Conservation (phyloP, 2,888 invertebrate species). For the Dasypolia templi region DNA sequence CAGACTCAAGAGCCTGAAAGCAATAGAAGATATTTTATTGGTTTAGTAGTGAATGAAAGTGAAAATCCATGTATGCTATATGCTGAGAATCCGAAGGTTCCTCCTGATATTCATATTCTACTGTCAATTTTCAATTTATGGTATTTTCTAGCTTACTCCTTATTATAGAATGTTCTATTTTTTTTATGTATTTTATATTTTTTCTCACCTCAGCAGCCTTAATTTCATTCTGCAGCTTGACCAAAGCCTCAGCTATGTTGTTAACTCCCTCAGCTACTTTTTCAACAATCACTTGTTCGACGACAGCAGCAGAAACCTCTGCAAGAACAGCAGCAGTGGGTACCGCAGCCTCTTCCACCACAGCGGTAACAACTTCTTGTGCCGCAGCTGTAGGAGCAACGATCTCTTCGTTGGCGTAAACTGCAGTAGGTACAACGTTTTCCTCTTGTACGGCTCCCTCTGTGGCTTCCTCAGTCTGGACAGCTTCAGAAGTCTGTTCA, state of each 20-base stretch:
- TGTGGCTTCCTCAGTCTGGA: slow-evolving; percentile 34
- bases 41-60: not conserved
- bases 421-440: slow-evolving; percentile 20
- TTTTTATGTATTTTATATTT: not conserved
- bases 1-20: slow-evolving; percentile 45
- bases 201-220: slow-evolving; percentile 77
- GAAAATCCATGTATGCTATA: not conserved
- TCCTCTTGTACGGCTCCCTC: slow-evolving; percentile 49
- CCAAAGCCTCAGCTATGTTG: slow-evolving; percentile 80
- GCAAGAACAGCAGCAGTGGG: slow-evolving; percentile 40
- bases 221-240: slow-evolving; percentile 79
- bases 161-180: not conserved
- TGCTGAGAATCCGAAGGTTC: not conserved
- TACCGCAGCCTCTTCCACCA: slow-evolving; percentile 30
- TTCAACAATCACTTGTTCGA: slow-evolving; percentile 51
- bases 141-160: too few relatives aligned
- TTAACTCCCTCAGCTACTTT: slow-evolving; percentile 67
- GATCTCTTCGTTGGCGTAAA: slow-evolving; percentile 23
- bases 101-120: not conserved
- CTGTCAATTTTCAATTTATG: not conserved
- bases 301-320: slow-evolving; percentile 39
- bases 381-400: slow-evolving; percentile 16
- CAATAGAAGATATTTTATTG: not conserved
- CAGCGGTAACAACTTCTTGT: slow-evolving; percentile 38
- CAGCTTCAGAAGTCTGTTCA: slow-evolving; percentile 37